These are phyloP conservation scores for Notospermus geniculatus DNA, from an alignment of 1,140 invertebrate genomes.

Conservation along the genomic window DNA sequence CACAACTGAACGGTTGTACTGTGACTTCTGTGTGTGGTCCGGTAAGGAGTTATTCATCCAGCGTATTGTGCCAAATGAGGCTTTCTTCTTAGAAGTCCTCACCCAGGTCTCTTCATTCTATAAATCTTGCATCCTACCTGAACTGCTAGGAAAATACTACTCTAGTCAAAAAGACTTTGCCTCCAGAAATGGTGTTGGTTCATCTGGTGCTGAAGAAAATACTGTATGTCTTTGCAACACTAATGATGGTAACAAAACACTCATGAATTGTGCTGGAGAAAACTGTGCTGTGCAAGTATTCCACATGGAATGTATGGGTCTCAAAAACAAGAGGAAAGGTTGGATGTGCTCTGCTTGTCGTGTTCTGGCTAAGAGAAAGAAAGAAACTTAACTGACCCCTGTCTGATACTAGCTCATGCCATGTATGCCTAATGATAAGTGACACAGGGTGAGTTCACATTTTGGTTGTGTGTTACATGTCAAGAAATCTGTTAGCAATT, in stretches of 20 bases:
- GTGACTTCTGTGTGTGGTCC: conserved; percentile 22
- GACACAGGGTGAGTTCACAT: no score
- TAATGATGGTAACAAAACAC: neutral
- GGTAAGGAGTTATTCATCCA: conserved; percentile 10
- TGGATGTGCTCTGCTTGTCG: neutral
- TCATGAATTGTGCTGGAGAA: neutral
- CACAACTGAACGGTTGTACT: conserved; percentile 11
- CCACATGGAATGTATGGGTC: neutral
- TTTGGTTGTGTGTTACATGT: no score
- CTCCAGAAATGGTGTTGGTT: no score
- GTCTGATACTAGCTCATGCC: no score
- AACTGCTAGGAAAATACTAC: conserved; percentile 3
- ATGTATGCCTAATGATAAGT: no score
- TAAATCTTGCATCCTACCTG: neutral
- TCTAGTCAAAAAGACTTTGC: no score
- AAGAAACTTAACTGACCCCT: neutral
- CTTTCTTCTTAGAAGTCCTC: neutral
- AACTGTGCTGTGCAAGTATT: neutral
- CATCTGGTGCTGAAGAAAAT: no score
- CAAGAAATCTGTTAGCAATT: no score
- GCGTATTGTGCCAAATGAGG: neutral
- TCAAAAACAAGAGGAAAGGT: neutral
- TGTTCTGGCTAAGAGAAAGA: neutral
- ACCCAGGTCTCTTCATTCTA: neutral
- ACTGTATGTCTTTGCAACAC: neutral